Evolutionary conservation across 53 echinoderm and acorn worm genomes (phyloP), one percentile per base, ranked within the genome.

Genomic region (Glandiceps talaboti): DNA sequence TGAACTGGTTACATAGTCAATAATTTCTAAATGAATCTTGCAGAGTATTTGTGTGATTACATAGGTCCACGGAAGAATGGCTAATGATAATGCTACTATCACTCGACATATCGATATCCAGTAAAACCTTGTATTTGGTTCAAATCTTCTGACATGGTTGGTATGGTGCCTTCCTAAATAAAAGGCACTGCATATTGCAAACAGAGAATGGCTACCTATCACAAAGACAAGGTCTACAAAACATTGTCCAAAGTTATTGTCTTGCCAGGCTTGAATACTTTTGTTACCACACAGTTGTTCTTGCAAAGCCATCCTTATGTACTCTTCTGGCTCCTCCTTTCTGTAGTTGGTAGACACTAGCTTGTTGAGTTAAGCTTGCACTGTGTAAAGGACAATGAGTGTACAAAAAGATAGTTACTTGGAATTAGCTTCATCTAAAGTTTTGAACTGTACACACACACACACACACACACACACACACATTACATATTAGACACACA

Each of bases 231-330:
- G 81, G 26, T 89, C 83, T 33, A 91, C 93, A 30, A 89, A 94
- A 76, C 99, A 99, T 77, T 89, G 89, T 25, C 99, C 93, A 77
- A 84, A 91, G 1, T 82, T 30, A 74, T 87, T 93, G 84, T 86
- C 33, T 0, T 79, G 78, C 99, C 99, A 99, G 31, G 94, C 64
- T 45, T 45, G 6, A n/a, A n/a, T n/a, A 20, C 6, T 45, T 20
- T 45, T 20, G 20, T 45, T 45, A 12, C 64, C 64, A 45, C 64
- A 45, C 6, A 45, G 64, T 45, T 20, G 6, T 45, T 20, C 20
- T n/a, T n/a, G n/a, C n/a, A n/a, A n/a, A n/a, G n/a, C n/a, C n/a
- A n/a, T n/a, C n/a, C n/a, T n/a, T n/a, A n/a, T n/a, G n/a, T n/a
- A n/a, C n/a, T n/a, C n/a, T n/a, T n/a, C n/a, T n/a, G n/a, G n/a